Percentiles rank a stretch among this genome's conserved stretches.
Conservation (phyloP, 2,797 vertebrate genomes). For the Hemitrygon akajei region DNA sequence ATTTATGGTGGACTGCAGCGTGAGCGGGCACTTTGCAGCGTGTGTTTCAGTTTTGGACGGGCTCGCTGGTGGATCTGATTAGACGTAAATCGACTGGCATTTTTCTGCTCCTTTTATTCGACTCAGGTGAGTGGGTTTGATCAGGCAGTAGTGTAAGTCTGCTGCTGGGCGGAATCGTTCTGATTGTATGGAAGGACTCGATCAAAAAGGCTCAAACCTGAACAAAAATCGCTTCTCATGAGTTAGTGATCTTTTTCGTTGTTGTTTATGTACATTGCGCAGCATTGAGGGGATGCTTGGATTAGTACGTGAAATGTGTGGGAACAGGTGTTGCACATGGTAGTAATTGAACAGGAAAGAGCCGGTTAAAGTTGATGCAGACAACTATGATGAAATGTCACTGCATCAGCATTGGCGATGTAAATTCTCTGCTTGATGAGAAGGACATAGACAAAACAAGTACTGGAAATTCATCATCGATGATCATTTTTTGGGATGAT, state of each 20-base stretch:
- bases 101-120: too few relatives aligned
- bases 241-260: background rate
- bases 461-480: background rate
- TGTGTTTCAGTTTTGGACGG: accelerated
- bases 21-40: background rate
- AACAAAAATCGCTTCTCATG: background rate
- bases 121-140: background rate
- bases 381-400: background rate
- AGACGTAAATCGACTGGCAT: too few relatives aligned
- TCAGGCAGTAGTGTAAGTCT: too few relatives aligned
- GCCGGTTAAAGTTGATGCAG: background rate
- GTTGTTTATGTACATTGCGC: background rate
- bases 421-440: background rate
- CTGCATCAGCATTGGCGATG: background rate
- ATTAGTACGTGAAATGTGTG: background rate
- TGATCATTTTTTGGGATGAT: too few relatives aligned
- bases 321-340: too few relatives aligned
- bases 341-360: too few relatives aligned
- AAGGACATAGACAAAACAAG: background rate
- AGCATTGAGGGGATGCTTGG: background rate
- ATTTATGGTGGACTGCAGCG: background rate
- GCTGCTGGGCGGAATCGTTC: too few relatives aligned
- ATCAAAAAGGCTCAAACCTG: too few relatives aligned
- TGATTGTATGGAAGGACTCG: too few relatives aligned
- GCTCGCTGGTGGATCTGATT: background rate